Base-by-base conservation (phyloP, 2,113 vertebrate species). In the Oryzias celebensis region DNA sequence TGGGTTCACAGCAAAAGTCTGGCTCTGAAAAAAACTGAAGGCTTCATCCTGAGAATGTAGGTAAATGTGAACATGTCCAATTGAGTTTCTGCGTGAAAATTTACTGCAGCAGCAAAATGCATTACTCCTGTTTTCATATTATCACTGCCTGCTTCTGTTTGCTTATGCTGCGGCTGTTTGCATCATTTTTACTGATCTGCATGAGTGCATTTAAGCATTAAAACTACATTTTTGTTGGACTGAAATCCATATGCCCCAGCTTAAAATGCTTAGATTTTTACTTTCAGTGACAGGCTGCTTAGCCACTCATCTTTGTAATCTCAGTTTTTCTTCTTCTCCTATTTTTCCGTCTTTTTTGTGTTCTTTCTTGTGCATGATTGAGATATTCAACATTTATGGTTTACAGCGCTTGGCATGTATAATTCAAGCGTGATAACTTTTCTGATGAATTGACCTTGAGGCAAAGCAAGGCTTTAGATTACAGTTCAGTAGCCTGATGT, bases 401-500 rank as follows among this genome's bases (percentile, higher is more conserved):
- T 81, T 86, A 86, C 83, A 84, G 83, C 83, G 69, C 51, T 77
- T 66, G 72, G 70, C 84, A 83, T 88, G 78, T 80, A 85, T 87
- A 84, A 90, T 87, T 87, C 80, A 87, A 75, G 61, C 71, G 46
- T 78, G 85, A 78, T 85, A 85, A 85, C 72, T 68, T 67, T 55
- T 69, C 71, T 82, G 82, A 89, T 85, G 84, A 81, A 66, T 70
- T 84, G 76, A 86, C 85, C 85, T 86, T 73, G 82, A 70, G 83
- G 89, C 81, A 6, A 75, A 50, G 63, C 45, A 5, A 66, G 80
- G 75, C 78, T 84, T 85, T 80, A 77, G 86, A 87, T 87, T 80
- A 81, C 86, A 87, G 82, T 82, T 64, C 77, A 87, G 63, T 67
- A 57, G 80, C 72, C 84, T 49, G 68, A 75, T 28, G 71, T 75